Base-by-base conservation (phyloP, 2,888 invertebrate genomes). In the Pachydiplax longipennis region DNA sequence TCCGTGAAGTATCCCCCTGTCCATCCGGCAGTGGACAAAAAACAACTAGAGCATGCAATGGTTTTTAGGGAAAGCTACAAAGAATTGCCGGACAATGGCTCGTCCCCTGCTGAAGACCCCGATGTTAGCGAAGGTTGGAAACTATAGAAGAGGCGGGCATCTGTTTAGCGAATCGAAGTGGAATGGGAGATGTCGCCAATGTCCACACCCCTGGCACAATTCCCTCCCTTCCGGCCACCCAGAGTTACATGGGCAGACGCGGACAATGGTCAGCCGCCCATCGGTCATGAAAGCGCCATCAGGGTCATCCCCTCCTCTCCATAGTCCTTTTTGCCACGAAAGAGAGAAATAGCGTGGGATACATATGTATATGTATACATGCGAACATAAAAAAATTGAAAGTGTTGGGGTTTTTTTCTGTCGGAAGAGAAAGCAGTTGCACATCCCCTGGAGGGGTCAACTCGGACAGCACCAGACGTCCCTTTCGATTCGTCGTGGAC, bases 231-330 rank as follows among this genome's bases (percentile, higher is more conserved):
- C 31, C 73, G 73, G 73, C 73, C 73, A 73, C 73, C 73, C 73
- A 31, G 61, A 35, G 61, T 22, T 87, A 87, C n/a, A 87, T n/a
- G 83, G 83, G 83, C 8, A 35, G 65, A 31, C 58, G 6, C 61
- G 61, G 87, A 87, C 87, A 87, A 87, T 87, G 87, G 61, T 87
- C 87, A 87, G 40, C 61, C 58, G 61, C 40, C 37, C 40, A 81
- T 44, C 31, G 73, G 73, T 73, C 73, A 73, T 73, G 22, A 73
- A 12, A 73, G 65, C 22, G 22, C 65, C 65, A 31, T 25, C 73
- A 65, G 65, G 65, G 65, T 65, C 73, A 73, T 25, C 31, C 73
- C 73, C 73, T 31, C 10, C 73, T 31, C 10, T 73, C 31, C 13
- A 25, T n/a, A n/a, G 65, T 65, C 65, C 65, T 65, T 65, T 65